Base-by-base conservation (phyloP, 2,113 vertebrate genomes). In the Scartelaos histophorus region DNA sequence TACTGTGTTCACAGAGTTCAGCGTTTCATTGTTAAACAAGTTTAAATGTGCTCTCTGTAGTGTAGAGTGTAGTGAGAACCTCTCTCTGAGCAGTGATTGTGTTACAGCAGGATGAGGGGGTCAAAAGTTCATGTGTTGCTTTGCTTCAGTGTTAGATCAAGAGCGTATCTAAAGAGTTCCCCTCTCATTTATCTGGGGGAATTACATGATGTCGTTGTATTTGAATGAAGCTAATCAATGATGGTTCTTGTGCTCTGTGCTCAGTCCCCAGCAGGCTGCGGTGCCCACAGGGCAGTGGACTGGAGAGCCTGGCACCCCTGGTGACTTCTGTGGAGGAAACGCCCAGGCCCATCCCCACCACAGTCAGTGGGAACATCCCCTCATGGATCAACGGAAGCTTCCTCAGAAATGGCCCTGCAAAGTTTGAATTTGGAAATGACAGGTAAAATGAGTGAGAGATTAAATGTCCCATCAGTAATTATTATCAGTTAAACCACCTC, bases 401-500 rank as follows among this genome's bases (percentile, higher is more conserved):
- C 3, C 88, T 97, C 69, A 94, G 95, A 76, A 96, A 95, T 2
- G 96, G 97, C 7, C 96, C 97, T 7, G 97, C 95, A 51, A 97
- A 95, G 84, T 98, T 96, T 53, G 96, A 98, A 70, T 97, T 98
- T 91, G 96, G 96, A 1, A 74, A 94, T 87, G 96, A 82, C 94
- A 90, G 94, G 96, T 94, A 85, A 34, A 34, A 61, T 6, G 47
- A 49, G 16, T 49, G 15, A 49, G 47, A 6, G 47, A 49, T 47
- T 47, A 47, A 47, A 47, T 13, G 3, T 15, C 3, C 3, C 3
- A 4, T 16, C 15, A 17, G 5, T 49, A 49, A 49, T 49, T 49
- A 49, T 49, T 49, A 38, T 3, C 3, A 38, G 3, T 38, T 38
- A 38, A 49, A 3, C 3, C 47, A 49, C 3, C 47, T 49, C 47